Evolutionary conservation across 2,888 invertebrate genomes (phyloP).

Genomic region (Philereme transversata): DNA sequence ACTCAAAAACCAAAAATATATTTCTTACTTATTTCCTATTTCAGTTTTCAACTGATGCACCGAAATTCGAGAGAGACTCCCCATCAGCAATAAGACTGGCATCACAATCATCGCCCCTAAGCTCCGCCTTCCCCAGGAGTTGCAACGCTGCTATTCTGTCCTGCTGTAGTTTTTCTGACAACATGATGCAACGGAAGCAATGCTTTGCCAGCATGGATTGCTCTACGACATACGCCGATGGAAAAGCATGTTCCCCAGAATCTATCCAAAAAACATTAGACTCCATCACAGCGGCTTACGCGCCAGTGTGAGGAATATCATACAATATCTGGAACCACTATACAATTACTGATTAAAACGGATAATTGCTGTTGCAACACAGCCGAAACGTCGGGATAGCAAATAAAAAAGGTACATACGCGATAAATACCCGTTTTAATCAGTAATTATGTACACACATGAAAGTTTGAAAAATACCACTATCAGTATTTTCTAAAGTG

Average conservation of each 20-base stretch:
- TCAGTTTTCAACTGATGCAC: constrained; percentile 41
- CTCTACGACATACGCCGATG: constrained; percentile 41
- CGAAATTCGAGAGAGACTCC: constrained; percentile 23
- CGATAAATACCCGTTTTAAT: no score
- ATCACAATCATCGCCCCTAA: not conserved
- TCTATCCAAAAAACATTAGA: constrained; percentile 54
- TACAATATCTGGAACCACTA: constrained; percentile 30
- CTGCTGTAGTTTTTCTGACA: constrained; percentile 54
- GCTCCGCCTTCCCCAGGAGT: constrained; percentile 37
- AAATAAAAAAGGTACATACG: no score
- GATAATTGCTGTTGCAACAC: no score
- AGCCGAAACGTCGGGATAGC: no score
- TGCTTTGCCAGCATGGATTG: constrained; percentile 63
- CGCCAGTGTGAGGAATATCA: constrained; percentile 46
- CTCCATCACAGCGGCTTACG: constrained; percentile 55
- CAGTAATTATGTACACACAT: no score
- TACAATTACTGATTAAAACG: no score
- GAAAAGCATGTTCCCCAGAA: constrained; percentile 48
- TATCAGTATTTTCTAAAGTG: constrained; percentile 51
- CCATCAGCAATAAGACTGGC: constrained; percentile 1
- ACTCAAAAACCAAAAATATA: not conserved
- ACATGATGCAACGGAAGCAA: constrained; percentile 38
- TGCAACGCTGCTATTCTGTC: constrained; percentile 65
- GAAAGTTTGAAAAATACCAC: no score
- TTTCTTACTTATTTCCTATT: constrained; percentile 17